Base-by-base conservation (phyloP, 1,140 invertebrate genomes). In the Solenopsis invicta region DNA sequence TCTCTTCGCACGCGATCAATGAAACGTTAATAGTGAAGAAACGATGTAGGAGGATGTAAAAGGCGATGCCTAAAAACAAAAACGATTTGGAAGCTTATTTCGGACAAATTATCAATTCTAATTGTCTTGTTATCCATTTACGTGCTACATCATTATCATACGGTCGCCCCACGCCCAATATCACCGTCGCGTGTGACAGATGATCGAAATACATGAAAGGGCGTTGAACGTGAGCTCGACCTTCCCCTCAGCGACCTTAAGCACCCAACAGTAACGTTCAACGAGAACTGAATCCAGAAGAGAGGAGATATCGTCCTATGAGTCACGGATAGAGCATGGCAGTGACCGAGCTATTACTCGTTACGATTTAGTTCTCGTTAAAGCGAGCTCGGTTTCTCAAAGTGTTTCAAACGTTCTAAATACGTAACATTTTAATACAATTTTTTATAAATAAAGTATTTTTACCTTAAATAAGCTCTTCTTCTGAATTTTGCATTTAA, bases 161-260 rank as follows among this genome's bases (percentile, higher is more conserved):
- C n/a, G 34, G 21, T 71, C 64, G 2, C 4, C 4, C 34, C 18
- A 80, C 50, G 66, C 54, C 41, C 50, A 24, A 69, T 80, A 71
- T 81, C n/a, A 56, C 21, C 24, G 34, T 81, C 24, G 48, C 48
- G 48, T 81, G 64, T 18, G 37, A 10, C 50, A 16, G 12, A n/a
- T 66, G 45, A 48, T 71, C 21, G 37, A 81, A 81, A 81, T 81
- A 56, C 64, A 52, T 45, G 66, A 71, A 81, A 81, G 88, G 86
- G 62, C 76, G 52, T 90, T 90, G 88, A 90, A 90, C 88, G 41
- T 54, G 84, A 13, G 59, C 41, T 81, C 64, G 62, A 77, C 76
- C 71, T 89, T 89, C 67, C 84, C 56, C 59, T 71, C 29, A 50
- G 37, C 66, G 52, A 71, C 64, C 66, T 81, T 81, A 81, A 21